Evolutionary conservation across 2,888 invertebrate genomes (phyloP), one percentile per base, ranked within the genome.

Genomic region (Catocala nupta): DNA sequence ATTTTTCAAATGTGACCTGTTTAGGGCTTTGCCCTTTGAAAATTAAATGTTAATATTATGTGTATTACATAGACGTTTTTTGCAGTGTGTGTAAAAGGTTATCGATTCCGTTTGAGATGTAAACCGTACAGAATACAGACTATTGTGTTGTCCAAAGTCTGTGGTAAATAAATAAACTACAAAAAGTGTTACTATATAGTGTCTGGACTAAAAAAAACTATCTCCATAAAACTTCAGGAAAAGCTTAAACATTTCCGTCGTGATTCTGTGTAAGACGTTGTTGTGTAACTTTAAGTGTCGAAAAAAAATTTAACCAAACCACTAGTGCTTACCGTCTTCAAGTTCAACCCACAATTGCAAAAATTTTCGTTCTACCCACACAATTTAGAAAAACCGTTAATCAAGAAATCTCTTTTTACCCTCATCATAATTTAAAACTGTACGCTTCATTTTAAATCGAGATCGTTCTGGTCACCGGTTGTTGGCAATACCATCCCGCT

Each of bases 61-160:
- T 36, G 51, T 60, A 53, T 48, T 55, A 73, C 58, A 55, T 62
- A 59, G 59, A 55, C 42, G 9, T 63, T 58, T 56, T 58, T 78
- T 73, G 13, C 77, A 78, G 76, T 69, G 79, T 58, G 68, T 69
- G 75, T 73, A 65, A 75, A 68, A 25, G 25, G 25, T 25, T 65
- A 71, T 72, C 70, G 66, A 39, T 57, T 65, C 58, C 66, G 55
- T 69, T 65, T 78, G 82, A 73, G 58, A 84, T 84, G 83, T 84
- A 75, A 84, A 78, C 68, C 67, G 43, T 65, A 60, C 56, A 34
- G 65, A 68, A 62, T 53, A 49, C 55, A 63, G 58, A 75, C 67
- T 61, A 54, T 78, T 82, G 85, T 83, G 81, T 42, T 63, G 83
- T 84, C 81, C 75, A 62, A 63, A 59, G 63, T 68, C 65, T 62